These are phyloP conservation scores for Diorhabda carinulata DNA, from an alignment of 1,140 invertebrate species.

Conservation along the genomic window DNA sequence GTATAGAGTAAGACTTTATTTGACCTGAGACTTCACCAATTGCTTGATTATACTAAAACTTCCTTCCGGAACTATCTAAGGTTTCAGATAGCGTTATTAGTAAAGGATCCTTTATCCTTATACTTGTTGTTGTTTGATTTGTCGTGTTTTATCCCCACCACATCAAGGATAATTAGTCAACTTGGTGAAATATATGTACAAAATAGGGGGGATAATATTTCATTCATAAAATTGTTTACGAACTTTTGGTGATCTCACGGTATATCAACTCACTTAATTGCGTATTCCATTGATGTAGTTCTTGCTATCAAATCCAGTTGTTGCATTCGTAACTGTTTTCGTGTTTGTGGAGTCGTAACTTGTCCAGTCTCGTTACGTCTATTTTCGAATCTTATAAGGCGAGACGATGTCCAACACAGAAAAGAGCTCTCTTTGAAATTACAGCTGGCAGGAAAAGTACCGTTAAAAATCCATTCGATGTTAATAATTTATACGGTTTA, in stretches of 20 bases:
- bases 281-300: not conserved
- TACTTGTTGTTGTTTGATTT: too few species aligned
- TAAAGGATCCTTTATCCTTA: too few species aligned
- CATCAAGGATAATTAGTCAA: too few species aligned
- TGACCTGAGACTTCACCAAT: too few species aligned
- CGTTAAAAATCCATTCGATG: conserved; percentile 23
- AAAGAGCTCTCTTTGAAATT: conserved; percentile 27
- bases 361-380: conserved; percentile 35
- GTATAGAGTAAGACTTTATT: too few species aligned
- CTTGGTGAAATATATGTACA: too few species aligned
- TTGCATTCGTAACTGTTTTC: conserved; percentile 14
- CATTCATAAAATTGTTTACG: not conserved
- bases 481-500: conserved; percentile 1
- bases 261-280: not conserved
- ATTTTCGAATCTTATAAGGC: conserved; percentile 37
- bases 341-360: conserved; percentile 24
- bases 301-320: not conserved
- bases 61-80: too few species aligned
- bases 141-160: too few species aligned
- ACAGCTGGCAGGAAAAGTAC: conserved; percentile 28
- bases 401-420: conserved; percentile 14
- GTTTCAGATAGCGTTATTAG: too few species aligned
- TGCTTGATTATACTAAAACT: too few species aligned
- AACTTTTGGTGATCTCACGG: not conserved
- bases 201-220: too few species aligned